phyloP scores from a whole-genome alignment of 2,797 vertebrate species.

The Gastrophryne carolinensis region DNA sequence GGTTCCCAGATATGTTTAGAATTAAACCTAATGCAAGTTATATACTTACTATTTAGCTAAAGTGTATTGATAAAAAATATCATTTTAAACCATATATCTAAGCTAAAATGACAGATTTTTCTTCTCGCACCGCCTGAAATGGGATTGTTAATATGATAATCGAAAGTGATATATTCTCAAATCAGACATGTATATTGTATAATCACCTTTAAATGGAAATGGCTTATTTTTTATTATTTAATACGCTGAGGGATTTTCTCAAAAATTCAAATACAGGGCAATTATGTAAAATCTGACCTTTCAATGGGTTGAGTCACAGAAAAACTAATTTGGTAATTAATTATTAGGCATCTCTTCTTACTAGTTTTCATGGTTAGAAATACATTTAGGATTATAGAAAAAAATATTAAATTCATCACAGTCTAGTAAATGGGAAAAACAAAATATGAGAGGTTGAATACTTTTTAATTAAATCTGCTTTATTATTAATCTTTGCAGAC shows the following conservation, averaged over 20 bases:
- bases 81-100: too few relatives aligned
- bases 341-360: conserved; percentile 19
- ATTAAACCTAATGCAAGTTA: too few relatives aligned
- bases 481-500: conserved; percentile 45
- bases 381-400: conserved; percentile 34
- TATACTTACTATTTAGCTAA: too few relatives aligned
- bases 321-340: conserved; percentile 34
- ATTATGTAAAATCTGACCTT: conserved; percentile 32
- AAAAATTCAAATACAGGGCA: conserved; percentile 17
- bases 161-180: too few relatives aligned
- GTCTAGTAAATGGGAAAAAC: conserved; percentile 45
- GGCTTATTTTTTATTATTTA: background rate
- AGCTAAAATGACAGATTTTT: too few relatives aligned
- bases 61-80: too few relatives aligned
- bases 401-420: conserved; percentile 47
- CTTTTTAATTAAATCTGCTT: conserved; percentile 43
- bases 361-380: conserved; percentile 16
- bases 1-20: too few relatives aligned
- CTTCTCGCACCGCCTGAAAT: too few relatives aligned
- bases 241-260: background rate
- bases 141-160: too few relatives aligned
- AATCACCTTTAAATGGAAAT: background rate
- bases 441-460: conserved; percentile 38
- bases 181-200: too few relatives aligned
- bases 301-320: conserved; percentile 20